Evolutionary conservation across 2,113 vertebrate species (phyloP).

Genomic region (Microcebus tavaratra): DNA sequence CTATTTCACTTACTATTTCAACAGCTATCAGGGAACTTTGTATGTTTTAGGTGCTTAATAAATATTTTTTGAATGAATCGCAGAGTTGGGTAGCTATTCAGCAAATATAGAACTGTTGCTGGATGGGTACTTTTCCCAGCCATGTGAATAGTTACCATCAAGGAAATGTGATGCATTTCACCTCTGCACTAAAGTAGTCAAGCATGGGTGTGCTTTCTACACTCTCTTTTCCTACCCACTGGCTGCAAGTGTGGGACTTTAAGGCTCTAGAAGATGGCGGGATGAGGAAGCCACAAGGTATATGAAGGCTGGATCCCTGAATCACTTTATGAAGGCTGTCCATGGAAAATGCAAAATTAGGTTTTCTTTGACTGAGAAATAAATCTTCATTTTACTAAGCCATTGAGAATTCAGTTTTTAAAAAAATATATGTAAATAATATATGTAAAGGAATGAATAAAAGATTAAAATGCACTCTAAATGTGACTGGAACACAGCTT

Average conservation of each 20-base stretch:
- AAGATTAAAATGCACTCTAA: neutral
- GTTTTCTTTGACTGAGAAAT: neutral
- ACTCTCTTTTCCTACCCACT: neutral
- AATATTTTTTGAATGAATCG: neutral
- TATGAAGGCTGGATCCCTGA: neutral
- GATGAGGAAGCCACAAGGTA: neutral
- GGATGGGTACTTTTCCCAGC: neutral
- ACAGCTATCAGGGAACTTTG: neutral
- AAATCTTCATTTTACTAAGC: neutral
- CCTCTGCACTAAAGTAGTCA: neutral
- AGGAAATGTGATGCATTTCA: neutral
- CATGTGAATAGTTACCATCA: neutral
- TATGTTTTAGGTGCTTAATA: neutral
- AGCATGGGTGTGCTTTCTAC: neutral
- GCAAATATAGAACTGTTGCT: neutral
- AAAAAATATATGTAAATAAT: neutral
- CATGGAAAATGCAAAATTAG: neutral
- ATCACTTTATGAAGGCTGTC: neutral
- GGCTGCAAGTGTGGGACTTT: neutral
- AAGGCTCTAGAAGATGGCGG: neutral
- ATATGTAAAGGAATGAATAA: neutral
- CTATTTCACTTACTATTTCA: neutral
- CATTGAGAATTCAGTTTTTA: neutral
- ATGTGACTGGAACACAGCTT: neutral
- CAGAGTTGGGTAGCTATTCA: neutral